phyloP scores from a whole-genome alignment of 2,888 invertebrate genomes.

The Harmothoe impar region DNA sequence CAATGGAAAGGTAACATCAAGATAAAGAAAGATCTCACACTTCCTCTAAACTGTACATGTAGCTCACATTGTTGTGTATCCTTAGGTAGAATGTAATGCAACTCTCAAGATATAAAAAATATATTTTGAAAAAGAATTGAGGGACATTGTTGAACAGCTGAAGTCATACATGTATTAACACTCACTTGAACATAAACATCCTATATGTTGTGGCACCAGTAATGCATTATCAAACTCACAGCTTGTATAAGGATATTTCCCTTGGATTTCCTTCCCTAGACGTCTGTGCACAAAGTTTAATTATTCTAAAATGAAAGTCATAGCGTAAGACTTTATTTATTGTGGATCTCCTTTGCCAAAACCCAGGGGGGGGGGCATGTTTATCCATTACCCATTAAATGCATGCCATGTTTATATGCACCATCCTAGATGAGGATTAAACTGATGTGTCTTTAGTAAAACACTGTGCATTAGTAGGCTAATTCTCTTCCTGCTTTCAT shows the following conservation, averaged over 20 bases:
- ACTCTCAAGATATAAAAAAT: background rate
- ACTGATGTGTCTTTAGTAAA: no score
- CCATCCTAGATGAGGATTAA: no score
- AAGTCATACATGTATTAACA: background rate
- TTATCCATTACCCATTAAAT: no score
- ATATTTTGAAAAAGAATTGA: background rate
- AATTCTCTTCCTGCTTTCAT: no score
- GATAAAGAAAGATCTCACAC: background rate
- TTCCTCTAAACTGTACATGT: background rate
- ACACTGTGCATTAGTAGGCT: no score
- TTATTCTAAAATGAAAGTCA: background rate
- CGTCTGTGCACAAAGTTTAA: no score
- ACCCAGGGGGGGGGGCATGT: background rate
- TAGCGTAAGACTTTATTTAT: background rate
- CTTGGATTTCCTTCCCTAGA: no score
- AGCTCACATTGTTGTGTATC: background rate
- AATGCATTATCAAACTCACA: no score
- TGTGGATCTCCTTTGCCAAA: background rate
- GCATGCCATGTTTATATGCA: no score
- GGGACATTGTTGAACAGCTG: background rate
- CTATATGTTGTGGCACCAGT: no score
- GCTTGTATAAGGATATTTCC: no score
- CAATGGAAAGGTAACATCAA: constrained; percentile 19
- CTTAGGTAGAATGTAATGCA: background rate
- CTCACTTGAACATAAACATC: background rate